Base-by-base conservation (phyloP, 1,140 invertebrate species). In the Euglossa dilemma region DNA sequence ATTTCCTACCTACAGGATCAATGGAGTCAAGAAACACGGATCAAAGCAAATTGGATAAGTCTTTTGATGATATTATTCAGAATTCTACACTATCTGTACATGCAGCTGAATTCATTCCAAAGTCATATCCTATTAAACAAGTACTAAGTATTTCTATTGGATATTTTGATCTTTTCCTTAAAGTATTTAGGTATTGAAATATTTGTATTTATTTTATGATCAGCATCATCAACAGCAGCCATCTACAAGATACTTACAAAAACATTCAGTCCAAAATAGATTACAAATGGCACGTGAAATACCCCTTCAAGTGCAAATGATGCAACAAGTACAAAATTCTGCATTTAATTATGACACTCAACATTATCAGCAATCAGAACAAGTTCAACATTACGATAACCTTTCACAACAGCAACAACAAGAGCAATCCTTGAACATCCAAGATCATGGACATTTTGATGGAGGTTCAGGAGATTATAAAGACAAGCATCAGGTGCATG, bases 91-190 rank as follows among this genome's bases (percentile, higher is more conserved):
- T 93, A 6, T 93, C 92, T 0, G 91, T 87, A 3, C 70, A 92
- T 14, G 93, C 93, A 47, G 82, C 87, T 43, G 93, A 91, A 80
- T 93, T 93, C 76, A 73, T 93, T 66, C 93, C 93, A 16, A 91
- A 88, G 16, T 57, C 54, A 8, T 72, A 73, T 61, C 11, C 63
- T 0, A 7, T 18, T 28, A 73, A 25, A 12, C 43, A 45, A 11
- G 11, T n/a, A 50, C 73, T 87, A 20, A 73, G 77, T 67, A 28
- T 57, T 16, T 4, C 23, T 0, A 11, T 73, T 28, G n/a, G 28
- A 7, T 45, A 0, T 12, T 28, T 43, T 45, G 45, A 14, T 18
- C 6, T 45, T 0, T 52, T 56, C 18, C 6, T n/a, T 0, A 36
- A 36, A 36, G 36, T 16, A 18, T 64, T 63, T 9, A 0, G 9